Base-by-base conservation (phyloP, 1,140 invertebrate species). In the Microplitis demolitor region DNA sequence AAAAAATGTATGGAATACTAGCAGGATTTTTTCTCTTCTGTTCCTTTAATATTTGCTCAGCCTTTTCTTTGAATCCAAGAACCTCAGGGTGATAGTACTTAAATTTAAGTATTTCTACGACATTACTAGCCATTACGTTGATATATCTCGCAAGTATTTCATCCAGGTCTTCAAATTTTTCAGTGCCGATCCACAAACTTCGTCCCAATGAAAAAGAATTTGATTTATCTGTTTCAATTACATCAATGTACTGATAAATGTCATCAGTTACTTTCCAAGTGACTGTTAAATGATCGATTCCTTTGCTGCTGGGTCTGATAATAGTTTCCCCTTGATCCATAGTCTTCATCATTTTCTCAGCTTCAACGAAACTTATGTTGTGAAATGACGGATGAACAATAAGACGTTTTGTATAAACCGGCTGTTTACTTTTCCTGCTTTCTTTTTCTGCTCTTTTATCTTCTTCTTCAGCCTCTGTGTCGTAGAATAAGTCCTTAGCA, bases 321-420 rank as follows among this genome's bases (percentile, higher is more conserved):
- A n/a, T n/a, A n/a, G n/a, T n/a, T n/a, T n/a, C 98, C 4, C 98
- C 98, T 87, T 98, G 96, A 76, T 98, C 96, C 92, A 98, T 95
- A 16, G 91, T 92, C 6, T 91, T 90, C 91, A 99, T 93, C 51
- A 98, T 85, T 81, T 96, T 96, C 78, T 98, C 96, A 1, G 96
- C 95, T 80, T 99, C 96, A 0, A 92, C 90, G 83, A 94, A 99
- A 8, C 94, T 95, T 74, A 99, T 97, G 83, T 99, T 99, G 77
- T 98, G 94, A 88, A 99, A 99, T 0, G 95, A 93, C 0, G 97
- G 97, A 89, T 99, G 98, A 14, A 98, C 95, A 69, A 99, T 99
- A 0, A 99, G 97, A 5, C 98, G 90, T 78, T 98, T 99, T 0
- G 97, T 93, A 83, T 94, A 97, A 56, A 92, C 94, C 84, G 94